Conservation (phyloP, 2,888 invertebrate species). For the Hemistola chrysoprasaria region DNA sequence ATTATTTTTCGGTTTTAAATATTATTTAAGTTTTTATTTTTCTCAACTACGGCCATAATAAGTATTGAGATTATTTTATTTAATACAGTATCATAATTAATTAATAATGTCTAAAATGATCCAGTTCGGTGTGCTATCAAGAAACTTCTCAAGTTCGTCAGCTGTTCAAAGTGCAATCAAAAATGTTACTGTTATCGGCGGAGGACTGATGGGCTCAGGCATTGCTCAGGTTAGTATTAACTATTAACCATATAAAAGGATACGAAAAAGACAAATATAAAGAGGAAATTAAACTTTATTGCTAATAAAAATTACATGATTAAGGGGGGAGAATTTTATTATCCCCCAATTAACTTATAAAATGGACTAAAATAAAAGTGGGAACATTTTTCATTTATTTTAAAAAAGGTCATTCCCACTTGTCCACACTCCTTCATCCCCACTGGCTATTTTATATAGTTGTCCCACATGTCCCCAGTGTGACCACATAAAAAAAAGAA, state of each 20-base stretch:
- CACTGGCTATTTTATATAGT: too few species aligned
- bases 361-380: too few species aligned
- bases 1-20: background rate
- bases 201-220: conserved; percentile 94
- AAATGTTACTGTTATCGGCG: conserved; percentile 92
- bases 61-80: background rate
- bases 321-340: too few species aligned
- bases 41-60: background rate
- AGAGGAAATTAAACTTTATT: too few species aligned
- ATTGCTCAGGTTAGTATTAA: conserved; percentile 89
- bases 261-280: too few species aligned
- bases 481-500: too few species aligned
- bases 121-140: conserved; percentile 56
- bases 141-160: conserved; percentile 64
- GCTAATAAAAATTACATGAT: too few species aligned
- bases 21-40: background rate
- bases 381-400: too few species aligned
- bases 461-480: too few species aligned
- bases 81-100: background rate
- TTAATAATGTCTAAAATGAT: conserved; percentile 50
- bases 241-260: background rate
- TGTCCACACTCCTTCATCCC: too few species aligned
- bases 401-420: too few species aligned
- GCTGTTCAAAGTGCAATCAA: conserved; percentile 83
- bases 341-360: too few species aligned